Conservation (phyloP, 35 echinoderm and acorn worm species). For the Strongylocentrotus purpuratus region DNA sequence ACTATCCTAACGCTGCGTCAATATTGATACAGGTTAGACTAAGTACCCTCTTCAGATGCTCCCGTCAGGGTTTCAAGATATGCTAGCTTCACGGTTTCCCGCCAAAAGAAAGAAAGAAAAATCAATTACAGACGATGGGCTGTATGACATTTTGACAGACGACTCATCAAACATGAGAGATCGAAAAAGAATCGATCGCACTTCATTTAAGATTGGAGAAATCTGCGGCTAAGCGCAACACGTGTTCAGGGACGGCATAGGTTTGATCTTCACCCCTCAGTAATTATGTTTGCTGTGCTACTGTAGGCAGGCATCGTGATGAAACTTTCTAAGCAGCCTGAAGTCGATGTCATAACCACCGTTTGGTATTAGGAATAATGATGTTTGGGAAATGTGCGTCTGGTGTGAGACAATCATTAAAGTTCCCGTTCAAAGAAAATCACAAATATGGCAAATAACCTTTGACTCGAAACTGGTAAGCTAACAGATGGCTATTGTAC, state of each 20-base stretch:
- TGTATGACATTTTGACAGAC: conserved; percentile 21
- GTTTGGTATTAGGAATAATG: too few relatives aligned
- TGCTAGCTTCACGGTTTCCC: conserved; percentile 2
- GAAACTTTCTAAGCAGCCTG: not conserved
- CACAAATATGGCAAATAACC: too few relatives aligned
- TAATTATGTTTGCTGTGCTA: not conserved
- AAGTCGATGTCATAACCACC: not conserved
- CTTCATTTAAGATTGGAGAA: not conserved
- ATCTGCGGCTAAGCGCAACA: not conserved
- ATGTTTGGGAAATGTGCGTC: too few relatives aligned
- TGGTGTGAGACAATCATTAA: too few relatives aligned
- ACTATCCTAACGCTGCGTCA: not conserved
- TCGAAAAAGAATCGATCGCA: conserved; percentile 24
- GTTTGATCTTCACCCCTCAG: not conserved
- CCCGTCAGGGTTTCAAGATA: not conserved
- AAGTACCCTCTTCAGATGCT: not conserved
- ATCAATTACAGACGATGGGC: not conserved
- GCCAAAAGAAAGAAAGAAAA: conserved; percentile 19
- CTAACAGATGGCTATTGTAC: too few relatives aligned
- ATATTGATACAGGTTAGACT: not conserved
- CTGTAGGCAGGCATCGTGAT: not conserved
- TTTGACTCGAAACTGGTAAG: too few relatives aligned
- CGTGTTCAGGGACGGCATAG: not conserved
- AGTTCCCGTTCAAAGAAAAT: too few relatives aligned
- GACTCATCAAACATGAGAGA: conserved; percentile 12